Evolutionary conservation across 2,888 invertebrate genomes (phyloP), one percentile per base, ranked within the genome.

Genomic region (Calameuta filiformis): DNA sequence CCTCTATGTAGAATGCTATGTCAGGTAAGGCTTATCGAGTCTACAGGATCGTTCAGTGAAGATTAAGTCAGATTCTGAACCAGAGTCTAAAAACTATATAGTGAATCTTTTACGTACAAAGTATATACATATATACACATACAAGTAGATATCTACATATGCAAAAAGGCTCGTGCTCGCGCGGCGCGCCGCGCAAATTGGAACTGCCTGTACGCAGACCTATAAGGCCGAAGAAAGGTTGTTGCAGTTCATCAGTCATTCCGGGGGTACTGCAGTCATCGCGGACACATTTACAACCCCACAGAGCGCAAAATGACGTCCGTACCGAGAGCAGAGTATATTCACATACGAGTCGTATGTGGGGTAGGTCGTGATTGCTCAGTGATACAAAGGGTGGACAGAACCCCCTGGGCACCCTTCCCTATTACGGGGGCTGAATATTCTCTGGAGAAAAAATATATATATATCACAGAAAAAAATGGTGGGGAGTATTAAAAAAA

Each of bases 301-400:
- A 86, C 87, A 84, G 85, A 87, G 85, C 87, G 85, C 86, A 83
- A 90, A 90, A 90, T 90, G 90, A 90, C 89, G 89, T 87, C 86
- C 87, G 84, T 81, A 82, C 73, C 30, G 76, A 71, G 71, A 76
- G 78, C 73, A 79, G 79, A 75, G 77, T 79, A 81, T 81, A 80
- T 78, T 81, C 83, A 76, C 81, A 80, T 80, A 80, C 78, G 77
- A 79, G 73, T 76, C 68, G 69, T 40, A 37, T 73, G 90, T 91
- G 87, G 91, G 91, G 90, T 91, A 91, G 91, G 90, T 91, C 91
- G 90, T 91, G 91, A 91, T 91, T 91, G 91, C 90, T 90, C 87
- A 86, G 85, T 89, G 89, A 91, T 91, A 91, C 91, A 91, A 91
- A 91, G 90, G 90, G 87, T 90, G 91, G 91, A 90, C 90, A 89